Base-by-base conservation (phyloP, 2,113 vertebrate species). In the Nothoprocta perdicaria region DNA sequence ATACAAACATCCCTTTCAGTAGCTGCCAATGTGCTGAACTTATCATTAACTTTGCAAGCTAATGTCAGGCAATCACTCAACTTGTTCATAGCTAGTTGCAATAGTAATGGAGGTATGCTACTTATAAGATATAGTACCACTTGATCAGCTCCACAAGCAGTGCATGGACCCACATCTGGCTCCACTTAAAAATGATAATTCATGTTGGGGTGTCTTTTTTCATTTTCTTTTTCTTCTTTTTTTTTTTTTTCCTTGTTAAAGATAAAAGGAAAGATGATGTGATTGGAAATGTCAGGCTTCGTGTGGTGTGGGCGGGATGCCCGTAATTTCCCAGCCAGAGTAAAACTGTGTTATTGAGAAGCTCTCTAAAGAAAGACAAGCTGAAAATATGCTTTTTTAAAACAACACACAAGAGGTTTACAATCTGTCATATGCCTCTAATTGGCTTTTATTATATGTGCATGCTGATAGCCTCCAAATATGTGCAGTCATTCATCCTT, bases 261-360 rank as follows among this genome's bases (percentile, higher is more conserved):
- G 85, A 68, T 62, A 71, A 67, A 46, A 89, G 46, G 33, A 52
- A 73, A 69, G 67, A 74, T 82, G 71, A 86, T 76, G 65, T 26
- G 46, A 78, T 90, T 43, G 72, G 61, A 91, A 91, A 93, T 65
- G 84, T 78, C 89, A 94, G 75, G 46, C 57, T 82, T 50, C 27
- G 33, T 27, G 52, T 50, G 43, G 38, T 1, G n/a, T 82, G 75
- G 89, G 89, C 9, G 23, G 86, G 79, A 77, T 86, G 79, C 71
- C 68, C 84, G 58, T 23, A 75, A 65, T 82, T 89, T 66, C 75
- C 68, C 91, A 92, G 46, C 65, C 52, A 57, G 65, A 86, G 53
- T 60, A 81, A 66, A 90, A 73, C 71, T 75, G 31, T 65, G 81
- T 71, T 75, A 72, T 58, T 55, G 80, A 91, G 84, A 68, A 69